Conservation (phyloP, 2,888 invertebrate species). For the Ormyrus rosae region DNA sequence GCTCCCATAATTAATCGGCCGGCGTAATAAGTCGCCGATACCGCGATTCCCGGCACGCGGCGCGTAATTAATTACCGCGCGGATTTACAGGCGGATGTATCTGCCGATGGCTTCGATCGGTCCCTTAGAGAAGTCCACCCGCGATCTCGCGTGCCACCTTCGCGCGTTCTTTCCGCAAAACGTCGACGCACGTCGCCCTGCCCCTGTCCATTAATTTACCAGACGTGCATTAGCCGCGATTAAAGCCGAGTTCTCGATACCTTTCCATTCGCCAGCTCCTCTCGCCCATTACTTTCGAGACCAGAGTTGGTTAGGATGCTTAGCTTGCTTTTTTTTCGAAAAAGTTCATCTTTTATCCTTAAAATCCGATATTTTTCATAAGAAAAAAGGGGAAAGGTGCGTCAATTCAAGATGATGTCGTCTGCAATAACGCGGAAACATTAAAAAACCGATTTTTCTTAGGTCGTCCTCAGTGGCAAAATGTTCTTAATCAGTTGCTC, state of each 20-base stretch:
- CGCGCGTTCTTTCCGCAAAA: neutral
- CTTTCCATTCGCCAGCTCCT: too few relatives aligned
- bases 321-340: too few relatives aligned
- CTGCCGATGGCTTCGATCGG: neutral
- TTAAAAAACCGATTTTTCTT: neutral
- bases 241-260: neutral
- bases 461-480: neutral
- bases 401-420: too few relatives aligned
- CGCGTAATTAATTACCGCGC: conserved; percentile 58
- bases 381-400: too few relatives aligned
- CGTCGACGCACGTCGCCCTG: too few relatives aligned
- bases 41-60: conserved; percentile 58
- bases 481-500: conserved; percentile 6
- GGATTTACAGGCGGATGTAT: conserved; percentile 51
- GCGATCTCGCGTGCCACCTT: conserved; percentile 16
- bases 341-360: too few relatives aligned
- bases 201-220: conserved; percentile 33
- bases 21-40: conserved; percentile 58
- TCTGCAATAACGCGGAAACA: too few relatives aligned
- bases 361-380: too few relatives aligned
- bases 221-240: conserved; percentile 32
- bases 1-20: conserved; percentile 59
- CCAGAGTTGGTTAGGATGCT: too few relatives aligned
- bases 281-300: too few relatives aligned
- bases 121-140: conserved; percentile 14